These are phyloP conservation scores for Bombus difficillimus DNA, from an alignment of 1,140 invertebrate species.

Conservation along the genomic window DNA sequence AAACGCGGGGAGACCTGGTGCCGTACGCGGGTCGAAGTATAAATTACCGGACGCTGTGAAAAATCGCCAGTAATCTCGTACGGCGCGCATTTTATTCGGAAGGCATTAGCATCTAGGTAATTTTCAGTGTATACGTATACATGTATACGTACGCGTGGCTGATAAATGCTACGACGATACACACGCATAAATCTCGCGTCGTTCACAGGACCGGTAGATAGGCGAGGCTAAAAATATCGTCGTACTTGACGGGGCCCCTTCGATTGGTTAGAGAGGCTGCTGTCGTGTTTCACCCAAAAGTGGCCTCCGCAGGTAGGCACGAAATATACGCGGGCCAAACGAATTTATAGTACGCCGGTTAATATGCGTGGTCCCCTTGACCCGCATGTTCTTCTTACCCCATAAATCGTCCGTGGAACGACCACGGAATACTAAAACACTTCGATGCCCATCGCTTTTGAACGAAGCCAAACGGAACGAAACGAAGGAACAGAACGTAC, in stretches of 20 bases:
- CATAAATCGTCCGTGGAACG: constrained; percentile 58
- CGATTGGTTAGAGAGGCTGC: constrained; percentile 43
- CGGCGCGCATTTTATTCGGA: constrained; percentile 42
- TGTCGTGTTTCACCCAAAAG: constrained; percentile 58
- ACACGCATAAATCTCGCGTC: constrained; percentile 54
- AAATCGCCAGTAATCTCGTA: constrained; percentile 48
- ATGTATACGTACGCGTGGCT: not conserved
- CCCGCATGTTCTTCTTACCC: constrained; percentile 66
- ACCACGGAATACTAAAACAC: constrained; percentile 66
- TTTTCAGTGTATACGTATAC: constrained; percentile 19
- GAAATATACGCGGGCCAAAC: constrained; percentile 53
- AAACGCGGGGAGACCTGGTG: not conserved
- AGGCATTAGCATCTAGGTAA: constrained; percentile 55
- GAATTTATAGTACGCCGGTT: constrained; percentile 65
- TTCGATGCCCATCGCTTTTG: constrained; percentile 50
- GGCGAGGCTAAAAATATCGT: constrained; percentile 57
- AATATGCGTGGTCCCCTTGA: constrained; percentile 66
- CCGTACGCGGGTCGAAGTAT: constrained; percentile 6
- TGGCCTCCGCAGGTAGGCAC: constrained; percentile 55
- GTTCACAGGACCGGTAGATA: constrained; percentile 40
- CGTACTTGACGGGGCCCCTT: constrained; percentile 47
- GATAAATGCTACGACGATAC: constrained; percentile 54
- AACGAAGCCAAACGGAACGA: not conserved
- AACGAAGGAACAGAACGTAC: not conserved
- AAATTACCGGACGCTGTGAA: constrained; percentile 42